Conservation (phyloP, 2,888 invertebrate species). For the Synanthedon myopaeformis region DNA sequence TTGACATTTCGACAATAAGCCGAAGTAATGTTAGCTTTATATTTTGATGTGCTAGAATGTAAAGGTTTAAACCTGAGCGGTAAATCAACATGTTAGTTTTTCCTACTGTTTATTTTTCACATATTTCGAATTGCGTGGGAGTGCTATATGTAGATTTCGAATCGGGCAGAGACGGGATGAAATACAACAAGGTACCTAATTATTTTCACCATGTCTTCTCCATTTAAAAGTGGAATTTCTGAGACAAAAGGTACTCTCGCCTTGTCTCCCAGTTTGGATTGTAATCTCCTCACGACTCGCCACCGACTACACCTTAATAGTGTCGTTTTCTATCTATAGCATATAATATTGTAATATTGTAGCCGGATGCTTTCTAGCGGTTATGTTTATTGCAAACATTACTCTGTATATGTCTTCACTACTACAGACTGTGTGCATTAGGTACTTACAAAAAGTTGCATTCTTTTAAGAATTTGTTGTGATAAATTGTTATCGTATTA, state of each 20-base stretch:
- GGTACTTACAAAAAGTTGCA: no score
- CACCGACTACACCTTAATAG: neutral
- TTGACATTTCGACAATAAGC: no score
- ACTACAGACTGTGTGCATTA: no score
- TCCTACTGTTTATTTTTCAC: no score
- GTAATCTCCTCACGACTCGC: conserved; percentile 23
- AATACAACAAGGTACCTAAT: neutral
- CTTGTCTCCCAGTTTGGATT: conserved; percentile 10
- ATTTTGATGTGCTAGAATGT: no score
- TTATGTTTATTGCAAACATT: neutral
- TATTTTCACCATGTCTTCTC: neutral
- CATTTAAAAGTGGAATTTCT: conserved; percentile 11
- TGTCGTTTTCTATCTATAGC: neutral
- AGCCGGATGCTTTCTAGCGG: neutral
- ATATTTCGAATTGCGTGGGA: neutral
- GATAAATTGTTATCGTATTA: no score
- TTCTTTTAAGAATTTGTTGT: no score
- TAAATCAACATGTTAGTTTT: no score
- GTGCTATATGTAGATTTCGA: neutral
- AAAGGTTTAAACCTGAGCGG: no score
- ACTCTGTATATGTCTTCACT: no score
- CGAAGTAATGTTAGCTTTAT: no score
- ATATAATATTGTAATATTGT: neutral
- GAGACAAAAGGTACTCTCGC: conserved; percentile 9
- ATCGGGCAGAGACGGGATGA: neutral